A percentile compares a stretch with the other conserved stretches of the same genome.
Conservation (phyloP, 2,888 invertebrate genomes). For the Calameuta idolon region DNA sequence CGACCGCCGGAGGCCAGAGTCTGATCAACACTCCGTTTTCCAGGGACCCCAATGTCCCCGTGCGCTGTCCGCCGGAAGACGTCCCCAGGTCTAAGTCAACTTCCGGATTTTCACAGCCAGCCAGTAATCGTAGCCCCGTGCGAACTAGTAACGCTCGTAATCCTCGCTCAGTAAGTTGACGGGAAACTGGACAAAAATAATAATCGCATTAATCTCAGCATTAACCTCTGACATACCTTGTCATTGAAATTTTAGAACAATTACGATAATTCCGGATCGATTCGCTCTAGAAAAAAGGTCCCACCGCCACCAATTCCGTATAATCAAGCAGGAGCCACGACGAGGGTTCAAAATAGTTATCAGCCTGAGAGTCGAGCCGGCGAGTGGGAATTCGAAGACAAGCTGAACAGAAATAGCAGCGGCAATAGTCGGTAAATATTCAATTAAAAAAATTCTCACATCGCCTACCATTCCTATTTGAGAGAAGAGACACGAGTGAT, state of each 20-base stretch:
- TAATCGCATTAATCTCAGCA: not conserved
- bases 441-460: not conserved
- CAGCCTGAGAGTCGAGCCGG: conserved; percentile 40
- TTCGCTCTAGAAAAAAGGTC: conserved; percentile 69
- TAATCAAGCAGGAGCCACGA: conserved; percentile 33
- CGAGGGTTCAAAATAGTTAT: conserved; percentile 42
- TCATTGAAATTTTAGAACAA: conserved; percentile 43
- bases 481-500: not conserved
- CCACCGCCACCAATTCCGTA: conserved; percentile 58
- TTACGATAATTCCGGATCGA: conserved; percentile 75
- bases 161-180: conserved; percentile 57
- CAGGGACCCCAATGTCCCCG: conserved; percentile 63
- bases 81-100: conserved; percentile 38
- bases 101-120: conserved; percentile 39
- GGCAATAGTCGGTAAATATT: conserved; percentile 50
- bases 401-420: conserved; percentile 43
- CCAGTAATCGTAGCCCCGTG: conserved; percentile 45
- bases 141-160: conserved; percentile 50
- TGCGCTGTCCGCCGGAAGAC: conserved; percentile 57
- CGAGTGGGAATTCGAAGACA: conserved; percentile 53
- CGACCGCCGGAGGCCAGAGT: conserved; percentile 56
- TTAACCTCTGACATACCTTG: not conserved
- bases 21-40: conserved; percentile 66
- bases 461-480: not conserved
- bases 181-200: not conserved